These are phyloP conservation scores for Drosophila fungiperda DNA, from an alignment of 2,888 invertebrate species.

Conservation along the genomic window DNA sequence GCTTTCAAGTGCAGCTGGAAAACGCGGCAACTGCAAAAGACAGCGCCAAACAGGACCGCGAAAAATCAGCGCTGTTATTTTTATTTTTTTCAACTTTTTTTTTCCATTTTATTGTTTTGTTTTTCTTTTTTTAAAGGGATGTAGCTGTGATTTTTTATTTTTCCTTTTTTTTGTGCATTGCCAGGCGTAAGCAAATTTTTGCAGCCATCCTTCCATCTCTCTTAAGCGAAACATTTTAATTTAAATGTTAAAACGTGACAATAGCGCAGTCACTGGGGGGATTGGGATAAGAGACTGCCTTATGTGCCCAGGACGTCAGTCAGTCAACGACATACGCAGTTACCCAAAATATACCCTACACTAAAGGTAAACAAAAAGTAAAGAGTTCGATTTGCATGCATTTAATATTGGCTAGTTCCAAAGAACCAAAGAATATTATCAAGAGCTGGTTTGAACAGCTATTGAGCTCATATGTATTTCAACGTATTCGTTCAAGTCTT, in stretches of 20 bases:
- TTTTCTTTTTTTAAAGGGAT: slow-evolving; percentile 53
- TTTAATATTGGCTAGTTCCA: not conserved
- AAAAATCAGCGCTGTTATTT: slow-evolving; percentile 47
- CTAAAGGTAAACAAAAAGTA: not conserved
- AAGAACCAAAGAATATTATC: not conserved
- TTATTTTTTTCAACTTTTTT: slow-evolving; percentile 20
- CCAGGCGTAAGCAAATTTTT: slow-evolving; percentile 63
- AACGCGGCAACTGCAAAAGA: slow-evolving; percentile 70
- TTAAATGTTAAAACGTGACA: slow-evolving; percentile 80
- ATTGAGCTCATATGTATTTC: not conserved
- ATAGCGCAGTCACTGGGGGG: slow-evolving; percentile 57
- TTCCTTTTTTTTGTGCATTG: slow-evolving; percentile 31
- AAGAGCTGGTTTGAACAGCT: too few species aligned
- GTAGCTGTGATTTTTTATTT: slow-evolving; percentile 61
- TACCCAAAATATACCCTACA: slow-evolving; percentile 12
- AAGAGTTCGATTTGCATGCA: not conserved
- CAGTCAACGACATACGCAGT: slow-evolving; percentile 60
- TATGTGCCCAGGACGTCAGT: slow-evolving; percentile 58
- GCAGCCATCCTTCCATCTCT: slow-evolving; percentile 51
- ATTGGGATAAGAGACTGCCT: slow-evolving; percentile 56
- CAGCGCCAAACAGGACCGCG: slow-evolving; percentile 57
- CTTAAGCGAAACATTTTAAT: slow-evolving; percentile 78
- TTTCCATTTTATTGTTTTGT: not conserved
- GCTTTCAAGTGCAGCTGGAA: slow-evolving; percentile 75
- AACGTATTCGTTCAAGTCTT: not conserved